Evolutionary conservation across 2,113 vertebrate genomes (phyloP), one percentile per base, ranked within the genome.

Genomic region (Lycocorax pyrrhopterus): DNA sequence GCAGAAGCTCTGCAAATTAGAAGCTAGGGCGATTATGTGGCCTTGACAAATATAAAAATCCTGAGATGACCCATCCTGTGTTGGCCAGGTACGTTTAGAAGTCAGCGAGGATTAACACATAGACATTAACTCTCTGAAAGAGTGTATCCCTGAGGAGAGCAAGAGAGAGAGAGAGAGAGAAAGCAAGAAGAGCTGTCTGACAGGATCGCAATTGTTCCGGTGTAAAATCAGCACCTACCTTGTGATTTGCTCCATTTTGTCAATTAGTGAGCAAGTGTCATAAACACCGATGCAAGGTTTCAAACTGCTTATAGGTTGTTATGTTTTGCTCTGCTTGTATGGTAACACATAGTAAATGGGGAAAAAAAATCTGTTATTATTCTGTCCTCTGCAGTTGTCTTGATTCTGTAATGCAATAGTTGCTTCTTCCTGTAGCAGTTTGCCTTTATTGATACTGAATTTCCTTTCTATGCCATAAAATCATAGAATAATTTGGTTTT

Each of bases 121-220:
- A 12, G 6, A 7, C 20, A 46, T 13, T 87, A 74, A 56, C 10
- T n/a, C 17, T 37, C 9, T 33, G 26, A 55, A 75, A 58, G 23
- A 32, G 3, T 0, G 1, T 15, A 59, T 18, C 22, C 4, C 9
- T 32, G 27, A 32, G 37, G 14, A 44, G 9, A 30, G 4, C 4
- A n/a, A n/a, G 7, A 37, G 23, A 64, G 39, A 39, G 39, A 39
- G 53, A 27, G 53, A 27, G 22, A 43, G 6, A 56, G 21, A 58
- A 35, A 39, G 22, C 17, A 53, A 27, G 14, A 39, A 73, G 41
- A 68, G 16, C 10, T 62, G 10, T 39, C 21, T 47, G 15, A 39
- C 32, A 59, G 72, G 37, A 51, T 30, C 1, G 2, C 9, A 56
- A 1, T 22, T 39, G 13, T 19, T 9, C 7, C 11, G 30, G 19